Evolutionary conservation across 2,797 vertebrate species (phyloP), one percentile per base, ranked within the genome.

Genomic region (Danio albolineatus): DNA sequence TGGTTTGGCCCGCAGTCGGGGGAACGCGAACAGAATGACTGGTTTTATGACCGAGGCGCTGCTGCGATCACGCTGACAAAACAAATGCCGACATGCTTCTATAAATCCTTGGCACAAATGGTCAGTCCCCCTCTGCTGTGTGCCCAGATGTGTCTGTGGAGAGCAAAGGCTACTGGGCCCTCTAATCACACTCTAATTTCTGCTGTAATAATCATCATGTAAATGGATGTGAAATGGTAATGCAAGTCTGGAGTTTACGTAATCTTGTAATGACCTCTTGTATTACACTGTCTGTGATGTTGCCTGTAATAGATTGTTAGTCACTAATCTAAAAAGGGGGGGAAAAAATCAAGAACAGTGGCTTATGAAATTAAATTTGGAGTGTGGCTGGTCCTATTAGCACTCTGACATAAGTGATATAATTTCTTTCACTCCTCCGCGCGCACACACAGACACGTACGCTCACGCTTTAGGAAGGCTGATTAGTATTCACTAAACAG

Each of bases 371-470:
- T 91, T 90, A 89, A 87, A 91, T 76, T 84, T 86, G 86, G 89
- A 92, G 88, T 86, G 89, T 88, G 81, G 85, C 88, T 79, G 90
- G 85, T 88, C 89, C 91, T 92, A 92, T 94, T 93, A 94, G 92
- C 90, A 89, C 86, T 78, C 79, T 92, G 93, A 93, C 92, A 92
- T 87, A 88, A 92, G 88, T 91, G 90, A 94, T 93, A 93, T 91
- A 87, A 92, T 94, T 93, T 92, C 67, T 73, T 73, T 60, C 73
- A 80, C 83, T 85, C 17, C 16, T 74, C 49, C 80, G 64, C 49
- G 44, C 77, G 46, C 70, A 65, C 86, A 65, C 86, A 82, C 82
- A 75, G 62, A 66, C 86, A 85, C 79, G 51, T 48, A 76, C 67
- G 28, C 79, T 79, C 44, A 66, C 21, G 62, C 73, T 87, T 82